Conservation (phyloP, 2,113 vertebrate species). For the Mola mola region DNA sequence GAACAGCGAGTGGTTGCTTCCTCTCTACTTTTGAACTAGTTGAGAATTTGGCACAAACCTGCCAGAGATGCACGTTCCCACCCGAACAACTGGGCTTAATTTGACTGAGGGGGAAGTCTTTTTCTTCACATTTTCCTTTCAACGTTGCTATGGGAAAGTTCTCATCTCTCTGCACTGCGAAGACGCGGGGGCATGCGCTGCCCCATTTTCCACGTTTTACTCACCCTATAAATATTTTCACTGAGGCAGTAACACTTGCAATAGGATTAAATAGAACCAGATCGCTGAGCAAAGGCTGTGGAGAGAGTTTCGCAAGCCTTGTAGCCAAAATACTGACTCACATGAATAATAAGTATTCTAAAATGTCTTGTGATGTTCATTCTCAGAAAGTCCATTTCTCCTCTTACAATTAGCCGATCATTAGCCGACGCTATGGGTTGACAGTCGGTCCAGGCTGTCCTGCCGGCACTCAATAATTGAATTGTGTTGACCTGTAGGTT, state of each 20-base stretch:
- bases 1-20: slow-evolving; percentile 40
- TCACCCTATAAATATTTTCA: slow-evolving; percentile 8
- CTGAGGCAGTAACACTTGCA: slow-evolving; percentile 16
- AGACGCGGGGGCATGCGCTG: slow-evolving; percentile 25
- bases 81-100: slow-evolving; percentile 35
- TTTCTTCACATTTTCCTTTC: neutral
- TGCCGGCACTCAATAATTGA: slow-evolving; percentile 1
- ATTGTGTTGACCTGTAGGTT: slow-evolving; percentile 3
- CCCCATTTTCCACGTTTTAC: slow-evolving; percentile 32
- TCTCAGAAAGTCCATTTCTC: slow-evolving; percentile 7
- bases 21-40: slow-evolving; percentile 44
- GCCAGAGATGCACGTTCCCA: slow-evolving; percentile 8
- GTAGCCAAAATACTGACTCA: slow-evolving; percentile 15
- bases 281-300: slow-evolving; percentile 38
- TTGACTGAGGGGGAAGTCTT: slow-evolving; percentile 8
- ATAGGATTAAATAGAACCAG: slow-evolving; percentile 41
- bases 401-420: slow-evolving; percentile 7
- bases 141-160: slow-evolving; percentile 11
- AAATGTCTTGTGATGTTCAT: slow-evolving; percentile 12
- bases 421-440: neutral
- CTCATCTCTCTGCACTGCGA: slow-evolving; percentile 1
- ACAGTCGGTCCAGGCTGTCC: neutral
- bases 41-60: slow-evolving; percentile 34
- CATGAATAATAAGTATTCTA: slow-evolving; percentile 8
- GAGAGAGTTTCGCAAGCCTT: slow-evolving; percentile 23